Base-by-base conservation (phyloP, 2,797 vertebrate genomes). In the Melanogrammus aeglefinus region DNA sequence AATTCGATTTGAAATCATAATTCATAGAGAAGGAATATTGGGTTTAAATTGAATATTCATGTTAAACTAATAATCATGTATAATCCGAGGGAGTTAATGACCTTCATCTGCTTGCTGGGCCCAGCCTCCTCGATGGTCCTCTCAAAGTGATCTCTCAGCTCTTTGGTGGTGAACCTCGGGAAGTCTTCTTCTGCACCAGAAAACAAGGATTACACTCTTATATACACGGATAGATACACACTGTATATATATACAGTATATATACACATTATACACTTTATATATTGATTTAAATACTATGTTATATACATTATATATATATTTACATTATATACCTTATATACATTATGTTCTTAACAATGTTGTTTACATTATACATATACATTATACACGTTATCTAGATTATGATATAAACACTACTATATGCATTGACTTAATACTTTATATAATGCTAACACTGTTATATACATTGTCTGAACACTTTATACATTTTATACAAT, bases 131-230 rank as follows among this genome's bases (percentile, higher is more conserved):
- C 96, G 85, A 94, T 94, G 84, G 95, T 94, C 92, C 92, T 97
- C 91, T 99, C 98, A 94, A 97, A 98, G 71, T 92, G 96, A 85
- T 96, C 89, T 83, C 96, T 97, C 90, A 99, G 94, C 89, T 96
- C 93, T 88, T 96, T 96, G 47, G 96, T 95, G 16, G 97, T 96
- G 87, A 96, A 93, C 84, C 95, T 96, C 75, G 96, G 95, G 79
- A 94, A 73, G 41, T 97, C 96, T 88, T 97, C 96, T 88, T 94
- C 95, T 93, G 86, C 72, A 79, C 80, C 33, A 78, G 21, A 85
- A 73, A 66, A 79, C 24, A 83, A 70, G 73, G 16, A 84, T 12
- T 75, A 70, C 77, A 79, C 39, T 63, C n/a, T 63, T 36, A 36
- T 36, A 36, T 7, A 36, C 35, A 36, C 35, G 5, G 2, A 36